These are phyloP conservation scores for Suricata suricatta DNA, from an alignment of 2,113 vertebrate genomes.

Conservation along the genomic window DNA sequence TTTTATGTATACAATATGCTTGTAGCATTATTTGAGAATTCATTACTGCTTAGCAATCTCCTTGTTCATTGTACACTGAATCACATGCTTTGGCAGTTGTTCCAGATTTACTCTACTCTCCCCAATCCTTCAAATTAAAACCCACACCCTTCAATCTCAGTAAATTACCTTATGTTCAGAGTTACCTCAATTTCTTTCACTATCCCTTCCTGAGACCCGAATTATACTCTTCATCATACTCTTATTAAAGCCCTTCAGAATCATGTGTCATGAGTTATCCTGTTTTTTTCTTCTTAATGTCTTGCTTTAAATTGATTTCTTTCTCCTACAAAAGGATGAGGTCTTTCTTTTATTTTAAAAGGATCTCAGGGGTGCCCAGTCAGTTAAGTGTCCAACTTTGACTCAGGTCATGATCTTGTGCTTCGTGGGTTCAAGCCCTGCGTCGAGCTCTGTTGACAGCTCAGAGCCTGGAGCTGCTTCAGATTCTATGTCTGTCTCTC, in stretches of 20 bases:
- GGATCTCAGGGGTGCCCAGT: not conserved
- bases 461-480: no score
- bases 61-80: not conserved
- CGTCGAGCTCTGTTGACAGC: no score
- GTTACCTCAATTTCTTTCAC: not conserved
- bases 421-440: no score
- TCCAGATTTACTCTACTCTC: not conserved
- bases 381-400: no score
- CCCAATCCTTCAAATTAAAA: not conserved
- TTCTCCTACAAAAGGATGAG: not conserved
- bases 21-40: not conserved
- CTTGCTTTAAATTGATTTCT: slow-evolving; percentile 1
- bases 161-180: not conserved
- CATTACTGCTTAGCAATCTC: not conserved
- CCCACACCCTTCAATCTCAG: not conserved
- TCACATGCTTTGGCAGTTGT: not conserved
- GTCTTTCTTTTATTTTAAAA: not conserved
- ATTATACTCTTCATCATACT: not conserved
- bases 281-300: not conserved
- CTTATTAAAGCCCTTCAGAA: not conserved
- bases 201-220: not conserved
- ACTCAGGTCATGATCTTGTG: no score
- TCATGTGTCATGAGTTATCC: not conserved
- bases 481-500: no score
- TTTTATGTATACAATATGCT: not conserved